Conservation (phyloP, 1,140 invertebrate species). For the Leguminivora glycinivorella region DNA sequence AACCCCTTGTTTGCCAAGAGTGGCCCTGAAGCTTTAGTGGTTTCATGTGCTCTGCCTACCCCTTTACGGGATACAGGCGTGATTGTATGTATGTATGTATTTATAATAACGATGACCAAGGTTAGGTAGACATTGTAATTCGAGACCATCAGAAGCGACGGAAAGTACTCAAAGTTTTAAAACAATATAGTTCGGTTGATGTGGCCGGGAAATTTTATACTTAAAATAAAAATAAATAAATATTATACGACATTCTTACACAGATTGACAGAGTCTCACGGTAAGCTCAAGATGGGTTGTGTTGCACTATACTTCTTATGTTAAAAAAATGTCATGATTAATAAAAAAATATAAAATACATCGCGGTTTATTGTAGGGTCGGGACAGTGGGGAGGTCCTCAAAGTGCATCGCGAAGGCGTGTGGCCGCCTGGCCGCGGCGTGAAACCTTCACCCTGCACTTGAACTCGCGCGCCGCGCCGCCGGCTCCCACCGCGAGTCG, state of each 20-base stretch:
- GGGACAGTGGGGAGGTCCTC: slow-evolving; percentile 6
- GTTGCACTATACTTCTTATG: no score
- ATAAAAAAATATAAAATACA: slow-evolving; percentile 9
- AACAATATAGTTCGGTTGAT: neutral
- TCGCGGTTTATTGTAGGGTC: neutral
- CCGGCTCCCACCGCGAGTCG: slow-evolving; percentile 32
- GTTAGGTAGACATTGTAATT: neutral
- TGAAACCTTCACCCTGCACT: slow-evolving; percentile 75
- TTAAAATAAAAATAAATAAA: no score
- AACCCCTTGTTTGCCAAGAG: no score
- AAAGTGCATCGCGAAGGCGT: slow-evolving; percentile 11
- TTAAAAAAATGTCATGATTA: neutral
- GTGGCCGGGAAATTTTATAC: neutral
- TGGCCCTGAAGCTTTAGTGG: no score
- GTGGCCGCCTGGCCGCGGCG: slow-evolving; percentile 33
- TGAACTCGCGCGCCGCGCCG: slow-evolving; percentile 56
- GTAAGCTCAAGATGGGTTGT: no score
- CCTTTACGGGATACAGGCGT: no score
- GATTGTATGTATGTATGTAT: no score
- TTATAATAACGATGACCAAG: neutral
- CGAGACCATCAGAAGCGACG: neutral
- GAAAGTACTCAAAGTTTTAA: neutral
- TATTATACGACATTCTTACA: no score
- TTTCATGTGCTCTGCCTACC: no score
- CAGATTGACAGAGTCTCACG: no score